Conservation (phyloP, 2,113 vertebrate genomes). For the Macrotis lagotis region DNA sequence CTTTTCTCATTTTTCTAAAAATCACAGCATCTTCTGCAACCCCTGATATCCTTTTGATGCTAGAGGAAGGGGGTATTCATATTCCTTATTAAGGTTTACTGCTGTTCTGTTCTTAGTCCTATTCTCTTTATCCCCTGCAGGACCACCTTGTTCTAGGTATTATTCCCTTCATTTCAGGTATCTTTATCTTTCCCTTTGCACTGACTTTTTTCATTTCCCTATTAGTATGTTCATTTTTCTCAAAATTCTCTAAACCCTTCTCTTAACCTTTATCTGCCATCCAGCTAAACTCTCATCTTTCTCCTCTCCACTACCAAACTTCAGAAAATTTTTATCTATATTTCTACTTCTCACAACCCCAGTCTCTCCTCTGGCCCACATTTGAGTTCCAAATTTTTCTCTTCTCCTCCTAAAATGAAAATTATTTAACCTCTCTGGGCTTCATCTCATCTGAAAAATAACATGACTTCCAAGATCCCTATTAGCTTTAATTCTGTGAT, state of each 20-base stretch:
- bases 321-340: background rate
- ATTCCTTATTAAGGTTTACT: background rate
- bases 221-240: background rate
- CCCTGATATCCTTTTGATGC: background rate
- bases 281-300: background rate
- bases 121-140: background rate
- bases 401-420: too few relatives aligned
- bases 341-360: background rate
- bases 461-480: background rate
- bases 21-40: background rate
- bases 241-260: background rate
- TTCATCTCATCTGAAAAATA: background rate
- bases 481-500: background rate
- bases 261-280: background rate
- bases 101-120: background rate
- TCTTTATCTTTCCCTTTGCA: background rate
- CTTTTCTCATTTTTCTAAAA: background rate
- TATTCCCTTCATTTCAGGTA: background rate
- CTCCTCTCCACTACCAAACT: background rate
- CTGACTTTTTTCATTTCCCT: background rate
- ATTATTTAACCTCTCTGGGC: background rate
- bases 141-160: background rate
- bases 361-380: background rate
- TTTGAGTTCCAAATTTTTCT: too few relatives aligned
- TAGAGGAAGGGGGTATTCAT: background rate